Conservation (phyloP, 2,888 invertebrate genomes). For the Coleophora flavipennella region DNA sequence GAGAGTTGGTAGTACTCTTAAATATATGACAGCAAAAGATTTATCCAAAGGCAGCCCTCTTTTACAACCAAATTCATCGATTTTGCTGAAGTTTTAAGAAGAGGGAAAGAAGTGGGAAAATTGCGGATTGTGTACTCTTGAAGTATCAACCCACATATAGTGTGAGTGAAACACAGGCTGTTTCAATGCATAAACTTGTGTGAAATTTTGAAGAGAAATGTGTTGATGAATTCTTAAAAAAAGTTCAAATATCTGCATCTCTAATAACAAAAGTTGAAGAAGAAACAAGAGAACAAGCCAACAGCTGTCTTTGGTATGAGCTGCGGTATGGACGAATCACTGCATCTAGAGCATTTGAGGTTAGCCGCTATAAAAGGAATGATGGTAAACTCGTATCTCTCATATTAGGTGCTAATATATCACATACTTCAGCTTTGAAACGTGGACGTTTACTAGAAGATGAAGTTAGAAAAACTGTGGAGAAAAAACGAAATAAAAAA, state of each 20-base stretch:
- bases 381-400: conserved; percentile 13
- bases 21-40: conserved; percentile 22
- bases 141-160: conserved; percentile 20
- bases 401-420: conserved; percentile 11
- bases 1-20: conserved; percentile 21
- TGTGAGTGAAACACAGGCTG: conserved; percentile 3
- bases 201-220: conserved; percentile 14
- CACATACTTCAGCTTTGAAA: conserved; percentile 10
- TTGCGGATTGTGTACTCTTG: conserved; percentile 17
- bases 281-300: conserved; percentile 11
- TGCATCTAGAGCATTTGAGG: conserved; percentile 17
- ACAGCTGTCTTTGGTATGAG: conserved; percentile 18
- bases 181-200: conserved; percentile 15
- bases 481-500: conserved; percentile 4
- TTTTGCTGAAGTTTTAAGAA: conserved; percentile 15
- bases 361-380: conserved; percentile 15
- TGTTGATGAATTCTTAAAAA: conserved; percentile 12
- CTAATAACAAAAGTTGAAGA: neutral
- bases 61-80: conserved; percentile 11
- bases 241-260: neutral
- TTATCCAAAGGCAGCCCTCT: conserved; percentile 14
- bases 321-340: conserved; percentile 21
- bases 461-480: conserved; percentile 4
- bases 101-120: conserved; percentile 16
- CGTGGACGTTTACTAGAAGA: conserved; percentile 13